Evolutionary conservation across 1,140 invertebrate genomes (phyloP), one percentile per base, ranked within the genome.

Genomic region (Musca domestica): DNA sequence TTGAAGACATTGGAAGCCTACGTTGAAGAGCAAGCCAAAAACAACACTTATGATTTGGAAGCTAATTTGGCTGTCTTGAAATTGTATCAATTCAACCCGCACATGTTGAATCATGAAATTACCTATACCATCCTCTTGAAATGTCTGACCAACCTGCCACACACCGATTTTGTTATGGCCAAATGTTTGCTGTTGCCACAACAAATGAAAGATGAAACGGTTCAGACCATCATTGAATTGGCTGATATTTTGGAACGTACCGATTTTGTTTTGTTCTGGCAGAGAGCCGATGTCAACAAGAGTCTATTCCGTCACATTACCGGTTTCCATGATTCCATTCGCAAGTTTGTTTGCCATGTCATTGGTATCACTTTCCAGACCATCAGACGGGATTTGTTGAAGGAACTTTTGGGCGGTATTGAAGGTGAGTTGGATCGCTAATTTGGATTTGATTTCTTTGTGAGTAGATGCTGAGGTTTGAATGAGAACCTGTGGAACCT

Each of bases 291-390:
- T 61, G 86, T 88, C 15, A 89, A 92, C 83, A 87, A 89, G 0
- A 89, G 89, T 67, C 80, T 93, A 46, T 91, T 89, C 71, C 86
- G 86, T 66, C 87, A 87, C 73, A 93, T 98, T 68, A 86, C 85
- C 71, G 96, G 96, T 25, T 99, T 99, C 84, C 92, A 86, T 74
- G 96, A 99, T 84, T 96, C 95, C 0, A 95, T 99, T 69, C 86
- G 96, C 56, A 98, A 98, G 82, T 99, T 98, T 85, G 93, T 98
- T 14, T 98, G 96, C 71, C 96, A 98, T 83, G 96, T 99, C 34
- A 92, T 99, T 22, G 93, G 92, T 70, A 97, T 96, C 49, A 98
- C 97, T 5, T 99, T 96, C 83, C 96, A 99, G 81, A 93, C 91
- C 1, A 96, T 99, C 80, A 90, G 95, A 65, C 92, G 92, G 77